Conservation (phyloP, 2,888 invertebrate genomes). For the Drosophila siamana region DNA sequence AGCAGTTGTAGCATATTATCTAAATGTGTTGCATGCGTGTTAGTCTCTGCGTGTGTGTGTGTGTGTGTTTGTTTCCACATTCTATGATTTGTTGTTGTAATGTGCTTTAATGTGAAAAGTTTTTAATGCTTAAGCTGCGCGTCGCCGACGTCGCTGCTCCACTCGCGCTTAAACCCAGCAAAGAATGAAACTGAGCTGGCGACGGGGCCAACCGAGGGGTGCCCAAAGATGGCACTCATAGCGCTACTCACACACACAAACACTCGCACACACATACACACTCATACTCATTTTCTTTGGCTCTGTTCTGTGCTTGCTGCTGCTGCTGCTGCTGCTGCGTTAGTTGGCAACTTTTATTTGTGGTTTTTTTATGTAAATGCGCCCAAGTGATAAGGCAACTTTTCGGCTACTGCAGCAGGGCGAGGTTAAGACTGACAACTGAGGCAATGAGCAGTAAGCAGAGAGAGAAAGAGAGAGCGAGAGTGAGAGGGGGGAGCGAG, state of each 20-base stretch:
- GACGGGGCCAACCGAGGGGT: background rate
- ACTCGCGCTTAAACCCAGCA: slow-evolving; percentile 37
- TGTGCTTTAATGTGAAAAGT: slow-evolving; percentile 81
- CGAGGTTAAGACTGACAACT: slow-evolving; percentile 8
- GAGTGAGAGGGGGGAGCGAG: background rate
- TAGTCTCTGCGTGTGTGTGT: slow-evolving; percentile 42
- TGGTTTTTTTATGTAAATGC: slow-evolving; percentile 82
- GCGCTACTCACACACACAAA: slow-evolving; percentile 30
- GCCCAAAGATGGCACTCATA: slow-evolving; percentile 47
- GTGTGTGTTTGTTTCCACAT: slow-evolving; percentile 53
- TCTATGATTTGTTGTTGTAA: slow-evolving; percentile 81
- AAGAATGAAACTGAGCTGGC: slow-evolving; percentile 20
- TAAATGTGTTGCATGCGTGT: slow-evolving; percentile 79
- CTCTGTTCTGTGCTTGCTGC: slow-evolving; percentile 55
- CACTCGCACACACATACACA: slow-evolving; percentile 27
- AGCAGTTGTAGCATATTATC: slow-evolving; percentile 82
- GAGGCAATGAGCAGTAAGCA: too few relatives aligned
- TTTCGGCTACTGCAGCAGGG: slow-evolving; percentile 72
- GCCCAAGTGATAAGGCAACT: slow-evolving; percentile 82
- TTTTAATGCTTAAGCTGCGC: slow-evolving; percentile 80
- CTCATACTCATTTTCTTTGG: slow-evolving; percentile 68
- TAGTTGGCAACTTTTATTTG: slow-evolving; percentile 82
- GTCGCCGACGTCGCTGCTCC: slow-evolving; percentile 31
- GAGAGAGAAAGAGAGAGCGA: background rate
- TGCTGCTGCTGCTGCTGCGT: slow-evolving; percentile 75